Percentiles rank a stretch among this genome's conserved stretches.
Evolutionary conservation across 2,888 invertebrate species (phyloP).

Genomic region (Luperina testacea): DNA sequence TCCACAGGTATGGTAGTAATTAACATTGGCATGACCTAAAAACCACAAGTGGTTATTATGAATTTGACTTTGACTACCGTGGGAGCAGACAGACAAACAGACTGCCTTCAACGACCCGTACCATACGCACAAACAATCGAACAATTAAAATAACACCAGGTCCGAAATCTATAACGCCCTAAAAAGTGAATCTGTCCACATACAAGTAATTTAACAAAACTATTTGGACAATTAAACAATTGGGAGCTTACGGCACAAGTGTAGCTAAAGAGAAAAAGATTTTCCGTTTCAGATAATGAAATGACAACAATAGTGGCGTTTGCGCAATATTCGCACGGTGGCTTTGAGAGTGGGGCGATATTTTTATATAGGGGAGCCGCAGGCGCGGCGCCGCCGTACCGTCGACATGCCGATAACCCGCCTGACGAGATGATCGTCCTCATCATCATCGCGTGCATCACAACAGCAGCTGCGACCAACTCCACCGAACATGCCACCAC

Average conservation of each 20-base stretch:
- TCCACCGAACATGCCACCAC: constrained; percentile 74
- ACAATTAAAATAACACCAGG: constrained; percentile 78
- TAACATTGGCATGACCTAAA: constrained; percentile 74
- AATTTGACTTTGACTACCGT: constrained; percentile 83
- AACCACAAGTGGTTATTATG: constrained; percentile 72
- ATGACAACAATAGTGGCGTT: constrained; percentile 88
- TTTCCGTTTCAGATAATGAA: constrained; percentile 90
- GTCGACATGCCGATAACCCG: constrained; percentile 85
- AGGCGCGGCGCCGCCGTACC: constrained; percentile 83
- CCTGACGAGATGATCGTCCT: constrained; percentile 85
- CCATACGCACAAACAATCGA: constrained; percentile 78
- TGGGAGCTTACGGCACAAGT: constrained; percentile 84
- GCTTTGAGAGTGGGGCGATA: constrained; percentile 86
- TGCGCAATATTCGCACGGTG: constrained; percentile 88
- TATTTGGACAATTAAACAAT: constrained; percentile 88
- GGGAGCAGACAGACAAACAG: constrained; percentile 72
- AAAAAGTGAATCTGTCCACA: constrained; percentile 77
- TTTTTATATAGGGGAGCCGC: constrained; percentile 87
- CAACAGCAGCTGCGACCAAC: constrained; percentile 74
- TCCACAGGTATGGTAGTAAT: constrained; percentile 58
- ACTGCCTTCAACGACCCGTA: constrained; percentile 66
- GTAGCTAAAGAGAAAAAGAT: constrained; percentile 87
- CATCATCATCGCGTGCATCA: constrained; percentile 81
- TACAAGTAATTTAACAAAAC: constrained; percentile 78
- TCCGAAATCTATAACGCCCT: constrained; percentile 68